phyloP scores from a whole-genome alignment of 2,888 invertebrate genomes.

The Tenodera sinensis region DNA sequence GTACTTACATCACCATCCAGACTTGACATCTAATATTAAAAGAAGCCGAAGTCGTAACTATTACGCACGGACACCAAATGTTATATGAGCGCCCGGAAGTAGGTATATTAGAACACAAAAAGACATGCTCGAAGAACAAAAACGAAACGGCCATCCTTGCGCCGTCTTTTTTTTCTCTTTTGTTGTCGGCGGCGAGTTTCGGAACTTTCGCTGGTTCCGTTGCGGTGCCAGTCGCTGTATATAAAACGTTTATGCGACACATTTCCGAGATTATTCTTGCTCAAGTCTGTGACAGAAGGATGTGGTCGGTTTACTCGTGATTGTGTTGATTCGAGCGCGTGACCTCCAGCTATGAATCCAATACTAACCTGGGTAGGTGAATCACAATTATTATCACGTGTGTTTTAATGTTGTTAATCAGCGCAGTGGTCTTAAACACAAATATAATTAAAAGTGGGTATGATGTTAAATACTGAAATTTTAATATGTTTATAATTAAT shows the following conservation, averaged over 20 bases:
- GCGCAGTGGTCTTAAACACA: too few relatives aligned
- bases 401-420: too few relatives aligned
- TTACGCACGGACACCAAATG: neutral
- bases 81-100: neutral
- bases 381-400: too few relatives aligned
- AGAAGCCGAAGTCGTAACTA: neutral
- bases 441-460: too few relatives aligned
- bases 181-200: neutral
- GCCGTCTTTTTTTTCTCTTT: neutral
- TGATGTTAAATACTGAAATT: too few relatives aligned
- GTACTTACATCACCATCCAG: too few relatives aligned
- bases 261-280: too few relatives aligned
- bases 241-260: neutral
- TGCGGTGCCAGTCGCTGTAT: neutral
- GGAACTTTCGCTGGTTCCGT: neutral
- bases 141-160: neutral
- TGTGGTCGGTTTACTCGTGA: neutral
- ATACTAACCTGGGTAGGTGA: neutral
- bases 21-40: too few relatives aligned
- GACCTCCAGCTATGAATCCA: neutral
- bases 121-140: neutral
- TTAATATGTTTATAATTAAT: too few relatives aligned
- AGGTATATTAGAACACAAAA: neutral
- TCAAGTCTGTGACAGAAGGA: neutral
- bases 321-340: neutral